Percentiles rank a stretch among this genome's conserved stretches.
These are phyloP conservation scores for Grus americana DNA, from an alignment of 2,113 vertebrate genomes.

Conservation along the genomic window DNA sequence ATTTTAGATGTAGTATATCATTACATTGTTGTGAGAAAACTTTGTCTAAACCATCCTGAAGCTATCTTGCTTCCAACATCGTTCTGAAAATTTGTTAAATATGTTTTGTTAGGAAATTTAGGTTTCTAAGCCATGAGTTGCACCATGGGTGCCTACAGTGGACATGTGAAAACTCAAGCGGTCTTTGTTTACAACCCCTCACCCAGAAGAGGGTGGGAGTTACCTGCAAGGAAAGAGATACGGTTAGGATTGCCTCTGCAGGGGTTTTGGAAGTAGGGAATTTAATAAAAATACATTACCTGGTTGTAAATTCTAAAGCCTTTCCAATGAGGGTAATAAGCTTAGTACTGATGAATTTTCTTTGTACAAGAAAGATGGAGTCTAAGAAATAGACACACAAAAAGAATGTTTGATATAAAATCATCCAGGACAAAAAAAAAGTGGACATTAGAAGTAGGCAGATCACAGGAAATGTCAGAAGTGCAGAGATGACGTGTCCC, in stretches of 20 bases:
- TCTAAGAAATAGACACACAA: background rate
- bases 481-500: background rate
- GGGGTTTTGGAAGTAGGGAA: background rate
- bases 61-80: background rate
- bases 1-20: background rate
- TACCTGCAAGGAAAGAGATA: background rate
- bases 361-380: background rate
- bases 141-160: background rate
- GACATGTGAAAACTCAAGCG: background rate
- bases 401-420: background rate
- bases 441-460: background rate
- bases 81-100: background rate
- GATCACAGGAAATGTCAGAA: background rate
- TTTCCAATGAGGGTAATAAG: background rate
- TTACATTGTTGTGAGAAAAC: background rate
- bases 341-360: background rate
- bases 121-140: background rate
- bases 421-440: background rate
- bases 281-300: background rate
- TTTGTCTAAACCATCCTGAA: background rate
- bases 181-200: background rate
- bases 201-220: background rate
- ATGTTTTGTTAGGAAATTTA: background rate
- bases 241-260: background rate
- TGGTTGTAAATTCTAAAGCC: background rate